A percentile compares a stretch with the other conserved stretches of the same genome.
Evolutionary conservation across 2,797 vertebrate genomes (phyloP).

Genomic region (Oryzias sinensis): DNA sequence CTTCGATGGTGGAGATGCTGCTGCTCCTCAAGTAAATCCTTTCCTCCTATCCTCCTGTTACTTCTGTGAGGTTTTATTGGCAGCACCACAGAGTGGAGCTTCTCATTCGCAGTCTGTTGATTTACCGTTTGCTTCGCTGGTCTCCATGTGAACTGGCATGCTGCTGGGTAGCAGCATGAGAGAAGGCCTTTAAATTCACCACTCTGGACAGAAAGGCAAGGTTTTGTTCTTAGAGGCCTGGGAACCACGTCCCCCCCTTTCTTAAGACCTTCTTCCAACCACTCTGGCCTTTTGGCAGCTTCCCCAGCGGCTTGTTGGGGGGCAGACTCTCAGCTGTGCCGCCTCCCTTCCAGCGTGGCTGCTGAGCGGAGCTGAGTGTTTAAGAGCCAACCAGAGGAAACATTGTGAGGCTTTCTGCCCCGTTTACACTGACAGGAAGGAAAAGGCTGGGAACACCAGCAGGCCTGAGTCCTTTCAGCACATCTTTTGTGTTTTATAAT

Average conservation of each 20-base stretch:
- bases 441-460: conserved; percentile 70
- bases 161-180: conserved; percentile 20
- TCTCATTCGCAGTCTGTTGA: no score
- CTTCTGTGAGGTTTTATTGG: background rate
- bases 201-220: conserved; percentile 30
- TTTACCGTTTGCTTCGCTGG: conserved; percentile 1
- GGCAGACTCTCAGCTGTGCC: conserved; percentile 7
- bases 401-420: conserved; percentile 45
- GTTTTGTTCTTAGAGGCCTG: conserved; percentile 68
- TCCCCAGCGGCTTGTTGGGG: conserved; percentile 31
- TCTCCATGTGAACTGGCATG: conserved; percentile 34
- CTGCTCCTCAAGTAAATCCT: conserved; percentile 4
- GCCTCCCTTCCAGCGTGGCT: conserved; percentile 17
- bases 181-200: conserved; percentile 45
- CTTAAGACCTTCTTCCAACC: conserved; percentile 50
- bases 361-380: conserved; percentile 27
- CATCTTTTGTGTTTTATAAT: conserved; percentile 59
- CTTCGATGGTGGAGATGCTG: conserved; percentile 8
- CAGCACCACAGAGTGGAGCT: no score
- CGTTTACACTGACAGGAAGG: conserved; percentile 71
- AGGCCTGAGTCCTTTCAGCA: conserved; percentile 52
- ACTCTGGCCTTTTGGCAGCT: conserved; percentile 62
- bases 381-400: conserved; percentile 43
- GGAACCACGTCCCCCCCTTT: conserved; percentile 53
- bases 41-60: background rate